phyloP scores from a whole-genome alignment of 1,140 invertebrate genomes.

The Coelopa frigida region DNA sequence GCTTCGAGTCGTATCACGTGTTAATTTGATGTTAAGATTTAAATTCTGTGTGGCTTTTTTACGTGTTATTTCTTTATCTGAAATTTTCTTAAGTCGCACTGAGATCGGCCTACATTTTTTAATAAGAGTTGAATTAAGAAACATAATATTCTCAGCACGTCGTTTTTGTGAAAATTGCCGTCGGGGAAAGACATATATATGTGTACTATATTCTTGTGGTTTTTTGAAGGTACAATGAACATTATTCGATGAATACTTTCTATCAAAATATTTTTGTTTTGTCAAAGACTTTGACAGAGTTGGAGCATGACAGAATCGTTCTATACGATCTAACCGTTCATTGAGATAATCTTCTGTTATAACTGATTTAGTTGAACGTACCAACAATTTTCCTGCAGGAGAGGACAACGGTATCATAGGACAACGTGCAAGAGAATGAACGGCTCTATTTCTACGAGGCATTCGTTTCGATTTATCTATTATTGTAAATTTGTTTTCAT shows the following conservation, averaged over 20 bases:
- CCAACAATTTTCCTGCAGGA: constrained; percentile 49
- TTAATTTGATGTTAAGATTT: constrained; percentile 36
- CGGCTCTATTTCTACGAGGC: constrained; percentile 45
- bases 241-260: constrained; percentile 36
- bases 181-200: constrained; percentile 47
- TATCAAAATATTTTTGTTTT: constrained; percentile 48
- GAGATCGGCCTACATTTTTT: constrained; percentile 45
- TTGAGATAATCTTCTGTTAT: constrained; percentile 48
- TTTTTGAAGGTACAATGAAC: constrained; percentile 47
- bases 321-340: constrained; percentile 49
- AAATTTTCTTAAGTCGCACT: constrained; percentile 45
- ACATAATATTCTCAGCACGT: constrained; percentile 33
- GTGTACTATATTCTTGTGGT: constrained; percentile 39
- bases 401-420: constrained; percentile 52
- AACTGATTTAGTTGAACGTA: constrained; percentile 47
- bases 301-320: constrained; percentile 49
- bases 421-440: constrained; percentile 47
- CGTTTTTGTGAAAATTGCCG: constrained; percentile 34
- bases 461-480: constrained; percentile 32
- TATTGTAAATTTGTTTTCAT: constrained; percentile 22
- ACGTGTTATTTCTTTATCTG: constrained; percentile 9
- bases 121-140: constrained; percentile 35
- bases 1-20: constrained; percentile 31
- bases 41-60: constrained; percentile 5
- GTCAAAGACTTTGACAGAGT: constrained; percentile 32